Conservation (phyloP, 35 echinoderm and acorn worm species). For the Eucidaris tribuloides region DNA sequence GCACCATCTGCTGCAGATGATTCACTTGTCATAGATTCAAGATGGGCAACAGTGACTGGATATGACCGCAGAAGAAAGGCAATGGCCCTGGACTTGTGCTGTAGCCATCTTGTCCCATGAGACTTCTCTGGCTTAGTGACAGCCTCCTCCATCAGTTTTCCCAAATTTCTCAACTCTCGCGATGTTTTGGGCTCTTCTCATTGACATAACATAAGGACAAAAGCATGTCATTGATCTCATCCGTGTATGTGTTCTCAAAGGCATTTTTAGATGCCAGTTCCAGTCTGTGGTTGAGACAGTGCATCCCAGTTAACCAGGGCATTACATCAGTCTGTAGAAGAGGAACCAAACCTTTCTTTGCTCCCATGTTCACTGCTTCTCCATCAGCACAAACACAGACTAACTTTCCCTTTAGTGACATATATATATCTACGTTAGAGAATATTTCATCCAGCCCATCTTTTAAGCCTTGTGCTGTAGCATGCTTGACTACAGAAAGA, state of each 20-base stretch:
- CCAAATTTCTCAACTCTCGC: background rate
- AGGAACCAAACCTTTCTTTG: background rate
- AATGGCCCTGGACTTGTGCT: background rate
- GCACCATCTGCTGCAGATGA: background rate
- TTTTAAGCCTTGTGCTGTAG: background rate
- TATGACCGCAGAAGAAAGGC: background rate
- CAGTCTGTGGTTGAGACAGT: background rate
- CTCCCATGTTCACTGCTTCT: background rate
- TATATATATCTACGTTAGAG: background rate
- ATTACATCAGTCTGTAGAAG: background rate
- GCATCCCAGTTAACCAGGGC: background rate
- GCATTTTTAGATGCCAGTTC: background rate
- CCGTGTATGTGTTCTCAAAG: background rate
- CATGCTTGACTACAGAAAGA: background rate
- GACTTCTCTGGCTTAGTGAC: background rate
- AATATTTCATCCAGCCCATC: background rate
- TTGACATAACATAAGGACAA: background rate
- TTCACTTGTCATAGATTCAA: background rate
- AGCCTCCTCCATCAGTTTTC: background rate
- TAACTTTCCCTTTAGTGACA: background rate
- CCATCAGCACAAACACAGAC: background rate
- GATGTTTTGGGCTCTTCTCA: background rate
- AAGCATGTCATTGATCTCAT: background rate
- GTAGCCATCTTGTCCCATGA: background rate
- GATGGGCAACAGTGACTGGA: background rate